Evolutionary conservation across 2,113 vertebrate genomes (phyloP).

Genomic region (Oxygymnocypris stewartii): DNA sequence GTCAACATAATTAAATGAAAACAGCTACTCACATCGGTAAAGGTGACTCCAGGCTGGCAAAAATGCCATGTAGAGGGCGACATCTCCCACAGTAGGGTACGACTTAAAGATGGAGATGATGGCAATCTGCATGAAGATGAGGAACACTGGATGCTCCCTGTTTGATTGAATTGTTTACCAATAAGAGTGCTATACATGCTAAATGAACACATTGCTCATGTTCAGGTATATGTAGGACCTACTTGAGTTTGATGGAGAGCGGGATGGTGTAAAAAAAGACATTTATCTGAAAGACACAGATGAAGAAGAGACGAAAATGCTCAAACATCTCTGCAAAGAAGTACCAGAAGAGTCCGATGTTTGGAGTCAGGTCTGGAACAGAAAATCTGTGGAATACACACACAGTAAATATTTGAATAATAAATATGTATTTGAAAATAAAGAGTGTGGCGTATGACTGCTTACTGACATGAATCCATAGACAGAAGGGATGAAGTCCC

Average conservation of each 20-base stretch:
- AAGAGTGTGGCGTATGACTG: not conserved
- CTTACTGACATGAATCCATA: constrained; percentile 95
- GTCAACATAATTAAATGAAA: not conserved
- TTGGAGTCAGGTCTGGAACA: constrained; percentile 95
- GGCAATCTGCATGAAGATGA: constrained; percentile 96
- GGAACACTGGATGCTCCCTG: constrained; percentile 95
- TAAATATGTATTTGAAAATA: not conserved
- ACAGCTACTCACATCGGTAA: constrained; percentile 86
- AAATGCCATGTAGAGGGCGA: constrained; percentile 94
- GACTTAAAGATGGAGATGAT: constrained; percentile 98
- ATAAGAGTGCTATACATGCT: not conserved
- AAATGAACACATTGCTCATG: not conserved
- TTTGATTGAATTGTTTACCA: not conserved
- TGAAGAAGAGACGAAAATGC: constrained; percentile 96
- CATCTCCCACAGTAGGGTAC: constrained; percentile 93
- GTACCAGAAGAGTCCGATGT: constrained; percentile 99
- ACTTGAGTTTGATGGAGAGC: constrained; percentile 95
- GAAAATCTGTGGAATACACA: constrained; percentile 83
- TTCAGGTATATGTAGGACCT: constrained; percentile 63
- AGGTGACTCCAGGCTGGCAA: constrained; percentile 94
- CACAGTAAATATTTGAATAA: not conserved
- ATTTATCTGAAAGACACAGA: constrained; percentile 98
- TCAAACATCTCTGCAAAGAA: constrained; percentile 99
- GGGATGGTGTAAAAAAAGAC: constrained; percentile 97
- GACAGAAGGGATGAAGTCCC: constrained; percentile 94